Evolutionary conservation across 2,888 invertebrate genomes (phyloP).

Genomic region (Alloscopus bannaensis): DNA sequence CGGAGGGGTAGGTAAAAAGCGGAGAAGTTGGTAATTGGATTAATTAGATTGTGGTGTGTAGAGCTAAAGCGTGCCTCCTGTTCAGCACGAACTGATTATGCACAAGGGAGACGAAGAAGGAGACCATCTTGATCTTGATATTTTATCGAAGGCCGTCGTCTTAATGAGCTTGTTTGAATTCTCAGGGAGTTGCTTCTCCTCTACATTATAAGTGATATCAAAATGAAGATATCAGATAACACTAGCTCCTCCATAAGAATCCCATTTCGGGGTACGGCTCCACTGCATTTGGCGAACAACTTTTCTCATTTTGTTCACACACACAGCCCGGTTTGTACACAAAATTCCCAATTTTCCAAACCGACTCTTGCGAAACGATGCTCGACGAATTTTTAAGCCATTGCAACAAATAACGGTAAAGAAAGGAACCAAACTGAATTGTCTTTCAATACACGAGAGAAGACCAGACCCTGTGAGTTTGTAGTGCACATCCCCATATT

Average conservation of each 20-base stretch:
- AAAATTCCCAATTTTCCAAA: neutral
- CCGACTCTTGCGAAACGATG: slow-evolving; percentile 4
- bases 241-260: too few species aligned
- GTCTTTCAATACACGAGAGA: too few species aligned
- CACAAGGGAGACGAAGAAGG: neutral
- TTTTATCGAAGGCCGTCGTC: slow-evolving; percentile 19
- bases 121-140: slow-evolving; percentile 17
- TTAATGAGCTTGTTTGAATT: slow-evolving; percentile 51
- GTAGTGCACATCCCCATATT: too few species aligned
- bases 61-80: too few species aligned
- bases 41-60: slow-evolving; percentile 9
- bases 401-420: neutral
- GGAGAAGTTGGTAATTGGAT: slow-evolving; percentile 41
- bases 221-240: too few species aligned
- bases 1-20: neutral
- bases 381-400: slow-evolving; percentile 7
- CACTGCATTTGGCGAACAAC: slow-evolving; percentile 6
- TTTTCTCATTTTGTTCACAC: slow-evolving; percentile 12
- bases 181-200: too few species aligned
- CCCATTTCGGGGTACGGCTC: too few species aligned
- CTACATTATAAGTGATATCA: too few species aligned
- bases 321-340: neutral
- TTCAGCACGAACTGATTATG: too few species aligned
- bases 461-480: too few species aligned
- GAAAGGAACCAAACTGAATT: too few species aligned